phyloP scores from a whole-genome alignment of 2,888 invertebrate genomes.

The Xylota sylvarum region DNA sequence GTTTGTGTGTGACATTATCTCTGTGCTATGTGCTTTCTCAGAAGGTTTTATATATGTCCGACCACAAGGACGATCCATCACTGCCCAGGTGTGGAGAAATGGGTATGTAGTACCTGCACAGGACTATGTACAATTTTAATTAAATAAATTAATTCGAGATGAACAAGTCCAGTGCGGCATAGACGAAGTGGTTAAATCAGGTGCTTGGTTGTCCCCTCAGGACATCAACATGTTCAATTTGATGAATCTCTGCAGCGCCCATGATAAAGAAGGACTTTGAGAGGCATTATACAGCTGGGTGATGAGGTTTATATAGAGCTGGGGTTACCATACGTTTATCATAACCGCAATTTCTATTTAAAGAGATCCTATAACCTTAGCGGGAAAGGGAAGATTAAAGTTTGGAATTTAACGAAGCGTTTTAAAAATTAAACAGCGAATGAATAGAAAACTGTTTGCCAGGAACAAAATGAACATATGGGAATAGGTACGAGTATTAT shows the following conservation, averaged over 20 bases:
- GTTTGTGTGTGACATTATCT: constrained; percentile 55
- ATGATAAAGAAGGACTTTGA: constrained; percentile 49
- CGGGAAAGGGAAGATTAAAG: too few relatives aligned
- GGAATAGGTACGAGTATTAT: too few relatives aligned
- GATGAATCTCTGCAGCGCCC: constrained; percentile 64
- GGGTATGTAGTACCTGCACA: constrained; percentile 26
- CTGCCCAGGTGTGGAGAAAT: constrained; percentile 23
- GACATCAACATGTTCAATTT: constrained; percentile 69
- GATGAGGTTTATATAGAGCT: constrained; percentile 31
- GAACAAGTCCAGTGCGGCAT: constrained; percentile 38
- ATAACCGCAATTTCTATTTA: constrained; percentile 59
- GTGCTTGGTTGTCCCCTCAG: constrained; percentile 42
- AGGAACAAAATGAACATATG: too few relatives aligned
- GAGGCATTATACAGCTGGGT: constrained; percentile 2
- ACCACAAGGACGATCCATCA: constrained; percentile 59
- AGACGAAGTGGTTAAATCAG: constrained; percentile 43
- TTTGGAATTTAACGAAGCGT: too few relatives aligned
- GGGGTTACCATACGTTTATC: constrained; percentile 39
- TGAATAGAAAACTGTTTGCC: too few relatives aligned
- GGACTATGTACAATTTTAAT: constrained; percentile 70
- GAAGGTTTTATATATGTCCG: constrained; percentile 59
- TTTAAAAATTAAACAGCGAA: too few relatives aligned
- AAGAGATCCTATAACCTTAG: constrained; percentile 13
- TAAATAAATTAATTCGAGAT: constrained; percentile 74
- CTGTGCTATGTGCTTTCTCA: constrained; percentile 19